Evolutionary conservation across 92 coral and sea anemone species (phyloP), one percentile per base, ranked within the genome.

Genomic region (Virgularia gustaviana): DNA sequence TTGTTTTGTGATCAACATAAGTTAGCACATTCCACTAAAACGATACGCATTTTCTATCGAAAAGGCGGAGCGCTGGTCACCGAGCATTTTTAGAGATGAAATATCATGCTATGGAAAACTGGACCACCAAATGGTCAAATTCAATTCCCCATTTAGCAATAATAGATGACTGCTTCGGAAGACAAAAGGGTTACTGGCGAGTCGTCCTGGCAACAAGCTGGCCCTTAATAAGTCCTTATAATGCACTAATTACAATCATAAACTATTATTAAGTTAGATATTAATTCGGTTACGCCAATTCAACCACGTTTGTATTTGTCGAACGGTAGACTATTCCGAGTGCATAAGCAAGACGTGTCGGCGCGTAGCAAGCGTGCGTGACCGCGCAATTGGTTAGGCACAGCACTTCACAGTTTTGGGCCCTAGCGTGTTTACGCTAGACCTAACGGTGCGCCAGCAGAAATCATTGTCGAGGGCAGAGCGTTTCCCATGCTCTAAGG

Each of bases 81-180:
- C 13, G 33, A 67, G 34, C 20, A 25, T 15, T 45, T 34, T 49
- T 67, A 28, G 2, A 42, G 9, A 2, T 67, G 30, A 44, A 67
- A 41, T 30, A 47, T 67, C 74, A 49, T 30, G 74, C 74, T 67
- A 59, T 31, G 19, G 12, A 67, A 25, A 24, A 45, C 12, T 67
- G 58, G 74, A 28, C 59, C 35, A 23, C 74, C 74, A 44, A 30
- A 67, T 47, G 74, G 49, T n/a, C 58, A 47, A 45, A 67, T 49
- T 67, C 41, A 67, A 67, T 65, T 67, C 58, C 51, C 49, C 74
- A 67, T 67, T 67, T 67, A 67, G 24, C 25, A 29, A 41, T 53
- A 33, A 67, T 67, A 67, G 53, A 61, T 45, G 49, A 43, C 74
- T 67, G 49, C 74, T 67, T 67, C 49, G 74, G n/a, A 67, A 67